Base-by-base conservation (phyloP, 2,113 vertebrate genomes). In the Ochotona princeps region DNA sequence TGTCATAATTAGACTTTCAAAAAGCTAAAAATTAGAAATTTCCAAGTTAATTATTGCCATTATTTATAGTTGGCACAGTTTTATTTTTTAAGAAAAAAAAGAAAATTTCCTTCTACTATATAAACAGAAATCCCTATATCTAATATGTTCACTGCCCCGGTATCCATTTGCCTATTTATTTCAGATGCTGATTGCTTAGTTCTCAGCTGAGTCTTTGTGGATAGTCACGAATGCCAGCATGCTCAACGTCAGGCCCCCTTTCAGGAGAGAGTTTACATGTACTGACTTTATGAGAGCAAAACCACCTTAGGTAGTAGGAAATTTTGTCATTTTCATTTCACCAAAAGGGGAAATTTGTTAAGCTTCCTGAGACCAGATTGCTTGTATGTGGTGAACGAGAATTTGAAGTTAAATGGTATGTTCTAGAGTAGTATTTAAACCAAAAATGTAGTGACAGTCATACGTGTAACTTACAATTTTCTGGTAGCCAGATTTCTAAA, bases 111-210 rank as follows among this genome's bases (percentile, higher is more conserved):
- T 25, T 35, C 18, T 10, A 7, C 9, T 81, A 8, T 28, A 18
- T 0, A 72, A 23, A 32, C 23, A 87, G 47, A 23, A 76, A 5
- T 20, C 11, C 2, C 18, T 28, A 17, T 3, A 7, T 30, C 26
- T 38, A 15, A 8, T 14, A 13, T 14, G 17, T 5, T 20, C 23
- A 8, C 2, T 0, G 3, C 8, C 23, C 7, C 30, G n/a, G 9
- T 14, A 7, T 8, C 28, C 54, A 8, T 61, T 69, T 2, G 13
- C 80, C 7, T 13, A 38, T 7, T 25, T 25, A 1, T 25, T 44
- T 7, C 23, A 86, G 44, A 8, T 30, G 4, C 23, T 3, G 7
- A 44, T 4, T 4, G 4, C 18, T 63, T 23, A 9, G 20, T 5
- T 54, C 26, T 87, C 28, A 28, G 32, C 2, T 26, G 25, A 44